Evolutionary conservation across 2,888 invertebrate species (phyloP).

Genomic region (Drosophila atroscutellata): DNA sequence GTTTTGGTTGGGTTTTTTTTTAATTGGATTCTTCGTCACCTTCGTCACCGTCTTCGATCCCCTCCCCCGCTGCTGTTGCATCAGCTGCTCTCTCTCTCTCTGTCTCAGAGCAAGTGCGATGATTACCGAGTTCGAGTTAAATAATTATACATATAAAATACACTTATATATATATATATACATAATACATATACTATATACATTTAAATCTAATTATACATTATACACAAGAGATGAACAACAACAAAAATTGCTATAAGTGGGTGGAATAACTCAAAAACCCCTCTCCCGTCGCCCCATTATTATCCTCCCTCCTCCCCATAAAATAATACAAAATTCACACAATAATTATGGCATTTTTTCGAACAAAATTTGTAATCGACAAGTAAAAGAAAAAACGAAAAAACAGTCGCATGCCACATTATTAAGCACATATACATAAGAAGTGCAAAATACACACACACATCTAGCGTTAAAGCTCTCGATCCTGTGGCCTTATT

Average conservation of each 20-base stretch:
- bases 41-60: not conserved
- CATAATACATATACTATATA: conserved; percentile 59
- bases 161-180: conserved; percentile 54
- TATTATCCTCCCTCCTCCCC: not conserved
- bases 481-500: conserved; percentile 39
- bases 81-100: conserved; percentile 39
- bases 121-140: conserved; percentile 71
- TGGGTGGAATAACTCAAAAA: conserved; percentile 12
- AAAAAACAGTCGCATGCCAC: conserved; percentile 20
- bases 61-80: conserved; percentile 15
- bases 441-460: conserved; percentile 23
- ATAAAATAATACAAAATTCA: conserved; percentile 20
- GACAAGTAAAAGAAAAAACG: conserved; percentile 38
- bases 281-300: not conserved
- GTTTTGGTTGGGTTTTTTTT: conserved; percentile 86
- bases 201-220: conserved; percentile 69
- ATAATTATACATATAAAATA: conserved; percentile 75
- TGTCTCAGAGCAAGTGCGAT: conserved; percentile 53
- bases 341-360: conserved; percentile 60
- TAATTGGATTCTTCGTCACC: not conserved
- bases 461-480: conserved; percentile 41
- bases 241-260: conserved; percentile 50
- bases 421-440: conserved; percentile 39
- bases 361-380: conserved; percentile 46
- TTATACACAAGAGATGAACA: conserved; percentile 54